Base-by-base conservation (phyloP, 2,797 vertebrate species). In the Adelosebastes latens region DNA sequence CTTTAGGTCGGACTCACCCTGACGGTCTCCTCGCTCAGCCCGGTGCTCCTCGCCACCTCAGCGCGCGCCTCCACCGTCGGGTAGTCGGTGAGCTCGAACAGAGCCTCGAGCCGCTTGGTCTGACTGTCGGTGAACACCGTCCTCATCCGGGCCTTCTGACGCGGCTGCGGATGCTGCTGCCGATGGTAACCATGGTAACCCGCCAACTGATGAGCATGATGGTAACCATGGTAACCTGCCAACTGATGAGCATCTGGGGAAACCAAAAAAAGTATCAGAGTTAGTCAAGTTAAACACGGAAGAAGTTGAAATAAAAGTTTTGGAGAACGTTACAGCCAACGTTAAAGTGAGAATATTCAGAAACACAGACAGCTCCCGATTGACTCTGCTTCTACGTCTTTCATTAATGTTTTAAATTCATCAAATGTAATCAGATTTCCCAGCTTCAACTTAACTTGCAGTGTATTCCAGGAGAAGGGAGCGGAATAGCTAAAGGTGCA, bases 121-220 rank as follows among this genome's bases (percentile, higher is more conserved):
- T 96, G 95, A 2, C 25, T 29, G 31, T 93, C 92, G 1, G 93
- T 96, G 88, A 96, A 96, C 32, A 95, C 94, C 2, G 95, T 96
- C 66, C 96, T 80, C 75, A 91, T 77, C 73, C 95, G 88, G 79
- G 77, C 25, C 74, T 84, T 91, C 53, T 89, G 92, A 4, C 89
- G 83, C 11, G 46, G 52, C 66, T 77, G 90, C 46, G 20, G 0
- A 75, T 64, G 73, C 34, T 39, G 36, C 36, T 39, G 36, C 36
- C 36, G 73, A 0, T 77, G n/a, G 78, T 81, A 75, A n/a, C 75
- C 75, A 58, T 67, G 61, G 77, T 83, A 58, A 75, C 69, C 82
- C 0, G 53, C 25, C 24, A 70, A 16, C 25, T 2, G 55, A 31
- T 39, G 36, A 14, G 36, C 36, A 14, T 39, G 73, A 0, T 77